Base-by-base conservation (phyloP, 1,140 invertebrate species). In the Psilanteris sp. region DNA sequence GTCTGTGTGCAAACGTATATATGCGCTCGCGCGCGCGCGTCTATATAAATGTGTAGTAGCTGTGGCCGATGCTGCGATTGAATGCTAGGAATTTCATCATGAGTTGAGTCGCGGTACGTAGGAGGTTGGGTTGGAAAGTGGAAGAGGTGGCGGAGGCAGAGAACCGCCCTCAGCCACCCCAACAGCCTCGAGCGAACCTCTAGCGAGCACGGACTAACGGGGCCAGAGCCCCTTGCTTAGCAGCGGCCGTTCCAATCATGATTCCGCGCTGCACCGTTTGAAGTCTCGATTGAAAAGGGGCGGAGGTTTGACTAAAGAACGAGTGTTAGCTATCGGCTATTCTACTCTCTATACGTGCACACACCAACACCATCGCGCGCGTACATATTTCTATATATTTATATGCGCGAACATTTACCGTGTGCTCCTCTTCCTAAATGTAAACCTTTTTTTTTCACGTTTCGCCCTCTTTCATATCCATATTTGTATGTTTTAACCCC, bases 11-110 rank as follows among this genome's bases (percentile, higher is more conserved):
- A n/a, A n/a, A n/a, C n/a, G n/a, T n/a, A n/a, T n/a, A n/a, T n/a
- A n/a, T n/a, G n/a, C n/a, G n/a, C n/a, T n/a, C n/a, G n/a, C n/a
- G n/a, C n/a, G n/a, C 41, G 16, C 39, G 14, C 46, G 27, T 57
- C 37, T 10, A 55, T 57, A 64, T 61, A 67, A 54, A 62, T 62
- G 18, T 59, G 32, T 70, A 67, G 80, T 83, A 81, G 82, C 79
- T 83, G 84, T 73, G 80, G 83, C 83, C 79, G 79, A 78, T 79
- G 78, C 84, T 86, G 83, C 85, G 83, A 88, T 88, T 87, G 86
- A 88, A 88, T 87, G 85, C 84, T 84, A 88, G 85, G 86, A 88
- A 88, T 88, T 88, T 88, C 87, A 88, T 88, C 85, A 88, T 86
- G 84, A 87, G 85, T 84, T 80, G 81, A 83, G 82, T 82, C 83